phyloP scores from a whole-genome alignment of 1,140 invertebrate species.

The Argopecten irradians region DNA sequence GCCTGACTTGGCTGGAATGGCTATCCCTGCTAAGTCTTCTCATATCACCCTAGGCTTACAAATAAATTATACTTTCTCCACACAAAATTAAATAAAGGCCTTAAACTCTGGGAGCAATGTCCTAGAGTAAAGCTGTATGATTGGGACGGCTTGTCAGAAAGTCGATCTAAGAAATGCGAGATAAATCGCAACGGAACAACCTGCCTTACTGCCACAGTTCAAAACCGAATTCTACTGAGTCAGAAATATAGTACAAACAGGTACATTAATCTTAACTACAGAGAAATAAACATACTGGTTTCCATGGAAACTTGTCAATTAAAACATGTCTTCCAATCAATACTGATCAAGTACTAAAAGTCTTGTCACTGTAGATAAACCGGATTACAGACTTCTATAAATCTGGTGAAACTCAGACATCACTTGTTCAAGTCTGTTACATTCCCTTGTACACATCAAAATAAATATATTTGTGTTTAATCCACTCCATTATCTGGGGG shows the following conservation, averaged over 20 bases:
- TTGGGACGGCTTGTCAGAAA: background rate
- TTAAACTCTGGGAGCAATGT: background rate
- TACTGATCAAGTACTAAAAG: background rate
- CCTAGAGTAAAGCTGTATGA: background rate
- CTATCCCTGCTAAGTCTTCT: background rate
- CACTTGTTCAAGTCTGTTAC: background rate
- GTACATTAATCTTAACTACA: background rate
- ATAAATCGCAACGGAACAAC: background rate
- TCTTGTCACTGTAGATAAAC: background rate
- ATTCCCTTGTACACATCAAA: background rate
- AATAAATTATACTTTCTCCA: background rate
- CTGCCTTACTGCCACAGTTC: background rate
- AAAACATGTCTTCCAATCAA: background rate
- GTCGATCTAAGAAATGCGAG: background rate
- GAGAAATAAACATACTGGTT: background rate
- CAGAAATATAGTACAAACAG: background rate
- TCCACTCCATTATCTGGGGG: background rate
- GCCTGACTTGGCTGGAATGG: background rate
- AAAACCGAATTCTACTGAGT: background rate
- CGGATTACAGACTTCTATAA: background rate
- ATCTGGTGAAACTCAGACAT: background rate
- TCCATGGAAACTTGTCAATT: background rate
- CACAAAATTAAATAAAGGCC: background rate
- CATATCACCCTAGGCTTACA: background rate
- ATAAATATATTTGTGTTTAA: background rate